Evolutionary conservation across 2,113 vertebrate genomes (phyloP).

Genomic region (Plectropomus leopardus): DNA sequence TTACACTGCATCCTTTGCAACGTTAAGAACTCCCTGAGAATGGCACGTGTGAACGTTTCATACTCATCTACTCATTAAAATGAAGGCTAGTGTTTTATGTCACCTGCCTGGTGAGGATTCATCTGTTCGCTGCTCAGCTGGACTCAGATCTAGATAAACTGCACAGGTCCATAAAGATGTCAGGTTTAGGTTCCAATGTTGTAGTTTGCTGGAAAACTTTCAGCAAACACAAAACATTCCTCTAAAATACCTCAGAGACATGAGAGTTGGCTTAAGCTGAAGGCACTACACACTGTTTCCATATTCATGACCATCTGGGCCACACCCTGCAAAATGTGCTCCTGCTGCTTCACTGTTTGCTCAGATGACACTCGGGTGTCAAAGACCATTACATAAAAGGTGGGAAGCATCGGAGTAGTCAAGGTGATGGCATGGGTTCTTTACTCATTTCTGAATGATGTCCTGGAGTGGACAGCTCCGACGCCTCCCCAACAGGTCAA

Average conservation of each 20-base stretch:
- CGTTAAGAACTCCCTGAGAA: background rate
- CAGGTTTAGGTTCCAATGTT: background rate
- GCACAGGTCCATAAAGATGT: slow-evolving; percentile 1
- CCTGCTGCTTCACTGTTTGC: slow-evolving; percentile 72
- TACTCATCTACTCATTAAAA: slow-evolving; percentile 18
- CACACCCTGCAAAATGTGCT: slow-evolving; percentile 67
- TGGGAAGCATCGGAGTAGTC: slow-evolving; percentile 53
- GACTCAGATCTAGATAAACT: slow-evolving; percentile 18
- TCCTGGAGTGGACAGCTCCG: slow-evolving; percentile 29
- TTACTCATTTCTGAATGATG: slow-evolving; percentile 43
- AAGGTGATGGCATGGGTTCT: slow-evolving; percentile 52
- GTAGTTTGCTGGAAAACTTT: slow-evolving; percentile 31
- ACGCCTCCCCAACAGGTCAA: slow-evolving; percentile 38
- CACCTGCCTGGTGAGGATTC: background rate
- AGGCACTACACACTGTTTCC: slow-evolving; percentile 49
- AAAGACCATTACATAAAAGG: slow-evolving; percentile 65
- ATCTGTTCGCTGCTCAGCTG: slow-evolving; percentile 1
- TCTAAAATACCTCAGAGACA: slow-evolving; percentile 35
- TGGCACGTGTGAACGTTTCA: background rate
- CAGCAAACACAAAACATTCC: slow-evolving; percentile 15
- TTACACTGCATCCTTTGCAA: background rate
- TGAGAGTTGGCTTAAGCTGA: slow-evolving; percentile 37
- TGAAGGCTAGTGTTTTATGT: slow-evolving; percentile 8
- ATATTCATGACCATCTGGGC: slow-evolving; percentile 83
- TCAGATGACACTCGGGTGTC: slow-evolving; percentile 65